Evolutionary conservation across 37 sponge, comb jelly and placozoan species (phyloP), one percentile per base, ranked within the genome.

Genomic region (Petrosia ficiformis): DNA sequence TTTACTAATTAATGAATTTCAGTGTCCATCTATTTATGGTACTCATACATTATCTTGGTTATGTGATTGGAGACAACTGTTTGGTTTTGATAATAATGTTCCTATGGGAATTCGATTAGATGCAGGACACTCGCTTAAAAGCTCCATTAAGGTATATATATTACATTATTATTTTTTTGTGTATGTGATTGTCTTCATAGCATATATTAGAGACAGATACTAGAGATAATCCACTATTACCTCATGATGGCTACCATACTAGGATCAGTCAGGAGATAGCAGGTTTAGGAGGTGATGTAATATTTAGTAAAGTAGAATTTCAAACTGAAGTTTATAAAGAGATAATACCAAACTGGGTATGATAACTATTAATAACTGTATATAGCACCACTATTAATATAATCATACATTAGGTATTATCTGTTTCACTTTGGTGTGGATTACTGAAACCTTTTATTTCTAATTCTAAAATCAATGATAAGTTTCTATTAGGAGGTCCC

Each of bases 111-210:
- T 94, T 4, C 71, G 94, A 34, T 44, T 79, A 57, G 65, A 94
- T 0, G 87, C 90, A 1, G 94, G 94, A 0, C 90, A 94, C 68
- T 83, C 94, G 6, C 54, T 94, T 6, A 94, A 89, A 74, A 86
- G 84, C 24, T 81, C 87, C 25, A 24, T 94, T 21, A 94, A 72
- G 75, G 92, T 91, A 16, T 31, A 75, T 14, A 19, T 8, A 5
- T 57, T 31, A n/a, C n/a, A n/a, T n/a, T n/a, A n/a, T 61, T 54
- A 24, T 54, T 24, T 54, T 24, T 54, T 19, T 54, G 22, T 54
- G 22, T n/a, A 40, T 42, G 73, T 24, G 4, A 67, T 39, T 76
- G 57, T 42, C 34, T 30, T 57, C 22, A 22, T 58, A 82, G 91
- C 84, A 90, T 68, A 52, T 59, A 0, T 36, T 85, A 44, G 79